Conservation (phyloP, 1,140 invertebrate species). For the Anastrepha ludens region DNA sequence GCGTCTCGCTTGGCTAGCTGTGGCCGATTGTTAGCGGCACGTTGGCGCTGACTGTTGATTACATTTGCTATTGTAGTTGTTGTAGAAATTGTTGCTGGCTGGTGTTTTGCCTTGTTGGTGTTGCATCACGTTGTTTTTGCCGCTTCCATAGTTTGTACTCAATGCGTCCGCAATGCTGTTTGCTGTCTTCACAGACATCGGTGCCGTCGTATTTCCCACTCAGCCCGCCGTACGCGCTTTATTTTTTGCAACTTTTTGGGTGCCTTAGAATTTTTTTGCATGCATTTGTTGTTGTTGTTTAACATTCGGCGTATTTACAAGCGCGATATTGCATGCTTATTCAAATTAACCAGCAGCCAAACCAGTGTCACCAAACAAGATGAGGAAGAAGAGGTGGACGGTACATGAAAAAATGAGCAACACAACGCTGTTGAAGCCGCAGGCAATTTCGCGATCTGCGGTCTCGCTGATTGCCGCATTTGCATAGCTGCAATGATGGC, state of each 20-base stretch:
- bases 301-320: conserved; percentile 53
- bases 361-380: conserved; percentile 26
- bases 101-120: neutral
- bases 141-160: neutral
- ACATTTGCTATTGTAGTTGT: neutral
- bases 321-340: conserved; percentile 58
- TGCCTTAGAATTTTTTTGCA: neutral
- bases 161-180: neutral
- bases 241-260: neutral
- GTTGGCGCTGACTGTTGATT: conserved; percentile 23
- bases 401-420: neutral
- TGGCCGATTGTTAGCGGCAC: neutral
- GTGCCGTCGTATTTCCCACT: neutral
- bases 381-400: neutral
- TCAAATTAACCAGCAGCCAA: conserved; percentile 57
- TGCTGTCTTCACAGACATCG: neutral
- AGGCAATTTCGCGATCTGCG: conserved; percentile 9
- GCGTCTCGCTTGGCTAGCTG: neutral
- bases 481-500: conserved; percentile 15
- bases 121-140: neutral
- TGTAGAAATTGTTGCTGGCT: neutral
- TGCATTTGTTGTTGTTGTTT: neutral
- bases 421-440: neutral
- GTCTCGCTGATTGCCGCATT: conserved; percentile 35
- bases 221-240: neutral